Percentiles rank a stretch among this genome's conserved stretches.
Evolutionary conservation across 2,888 invertebrate species (phyloP).

Genomic region (Ctena decussata): DNA sequence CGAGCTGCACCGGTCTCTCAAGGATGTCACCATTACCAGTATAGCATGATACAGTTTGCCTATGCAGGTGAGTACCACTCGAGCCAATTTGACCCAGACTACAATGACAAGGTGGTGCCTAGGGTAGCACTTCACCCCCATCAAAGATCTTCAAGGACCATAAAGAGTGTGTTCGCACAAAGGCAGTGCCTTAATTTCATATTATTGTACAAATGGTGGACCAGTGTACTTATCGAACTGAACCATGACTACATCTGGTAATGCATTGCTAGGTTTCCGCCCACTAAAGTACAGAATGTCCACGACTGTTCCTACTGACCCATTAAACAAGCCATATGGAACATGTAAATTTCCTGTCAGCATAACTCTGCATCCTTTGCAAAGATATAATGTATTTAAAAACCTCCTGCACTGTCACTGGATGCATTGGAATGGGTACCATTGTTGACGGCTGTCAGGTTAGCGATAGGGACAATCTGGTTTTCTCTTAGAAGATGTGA

Average conservation of each 20-base stretch:
- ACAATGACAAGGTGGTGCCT: too few relatives aligned
- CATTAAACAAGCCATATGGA: neutral
- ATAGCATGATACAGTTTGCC: too few relatives aligned
- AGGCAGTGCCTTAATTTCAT: too few relatives aligned
- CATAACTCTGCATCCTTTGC: neutral
- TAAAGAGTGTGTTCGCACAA: too few relatives aligned
- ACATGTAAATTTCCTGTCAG: neutral
- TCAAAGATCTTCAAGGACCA: too few relatives aligned
- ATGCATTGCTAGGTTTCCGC: neutral
- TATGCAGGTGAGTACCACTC: too few relatives aligned
- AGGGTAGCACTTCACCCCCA: too few relatives aligned
- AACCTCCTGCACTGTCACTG: neutral
- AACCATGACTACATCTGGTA: neutral
- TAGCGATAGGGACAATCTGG: neutral
- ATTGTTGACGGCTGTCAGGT: neutral
- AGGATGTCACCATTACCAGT: too few relatives aligned
- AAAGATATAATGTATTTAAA: neutral
- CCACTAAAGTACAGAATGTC: neutral
- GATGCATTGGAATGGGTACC: neutral
- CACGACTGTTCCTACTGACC: conserved; percentile 16
- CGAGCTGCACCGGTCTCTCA: too few relatives aligned
- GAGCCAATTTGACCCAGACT: too few relatives aligned
- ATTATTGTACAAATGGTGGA: neutral
- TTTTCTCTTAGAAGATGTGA: neutral
- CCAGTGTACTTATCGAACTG: neutral